phyloP scores from a whole-genome alignment of 2,888 invertebrate species.

The Cephus nigrinus region DNA sequence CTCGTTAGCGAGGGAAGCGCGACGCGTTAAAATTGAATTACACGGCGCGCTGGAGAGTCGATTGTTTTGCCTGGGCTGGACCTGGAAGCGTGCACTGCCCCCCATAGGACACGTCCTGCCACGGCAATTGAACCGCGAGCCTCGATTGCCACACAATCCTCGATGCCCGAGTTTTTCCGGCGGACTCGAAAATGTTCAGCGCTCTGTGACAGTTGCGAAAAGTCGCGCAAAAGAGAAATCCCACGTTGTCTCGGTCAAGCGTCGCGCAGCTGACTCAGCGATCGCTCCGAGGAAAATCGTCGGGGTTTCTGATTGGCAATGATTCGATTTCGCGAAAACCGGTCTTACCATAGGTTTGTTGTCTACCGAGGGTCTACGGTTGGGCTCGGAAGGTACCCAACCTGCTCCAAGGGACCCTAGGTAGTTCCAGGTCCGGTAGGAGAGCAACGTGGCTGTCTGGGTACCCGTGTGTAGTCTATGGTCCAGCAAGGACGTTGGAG shows the following conservation, averaged over 20 bases:
- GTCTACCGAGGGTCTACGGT: background rate
- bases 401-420: background rate
- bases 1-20: background rate
- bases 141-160: conserved; percentile 30
- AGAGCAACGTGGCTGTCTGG: background rate
- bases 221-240: conserved; percentile 5
- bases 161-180: conserved; percentile 35
- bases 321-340: background rate
- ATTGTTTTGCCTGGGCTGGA: background rate
- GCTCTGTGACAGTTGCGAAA: conserved; percentile 30
- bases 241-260: conserved; percentile 7
- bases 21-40: background rate
- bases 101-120: conserved; percentile 21
- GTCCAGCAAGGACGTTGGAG: background rate
- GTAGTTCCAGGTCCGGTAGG: background rate
- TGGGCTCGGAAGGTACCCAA: too few relatives aligned
- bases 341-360: background rate
- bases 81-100: background rate
- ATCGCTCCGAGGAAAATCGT: background rate
- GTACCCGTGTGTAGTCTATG: too few relatives aligned
- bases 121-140: conserved; percentile 26
- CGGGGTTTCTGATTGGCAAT: background rate
- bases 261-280: background rate
- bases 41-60: background rate
- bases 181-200: conserved; percentile 32